Conservation (phyloP, 2,888 invertebrate genomes). For the Nomada hirtipes region DNA sequence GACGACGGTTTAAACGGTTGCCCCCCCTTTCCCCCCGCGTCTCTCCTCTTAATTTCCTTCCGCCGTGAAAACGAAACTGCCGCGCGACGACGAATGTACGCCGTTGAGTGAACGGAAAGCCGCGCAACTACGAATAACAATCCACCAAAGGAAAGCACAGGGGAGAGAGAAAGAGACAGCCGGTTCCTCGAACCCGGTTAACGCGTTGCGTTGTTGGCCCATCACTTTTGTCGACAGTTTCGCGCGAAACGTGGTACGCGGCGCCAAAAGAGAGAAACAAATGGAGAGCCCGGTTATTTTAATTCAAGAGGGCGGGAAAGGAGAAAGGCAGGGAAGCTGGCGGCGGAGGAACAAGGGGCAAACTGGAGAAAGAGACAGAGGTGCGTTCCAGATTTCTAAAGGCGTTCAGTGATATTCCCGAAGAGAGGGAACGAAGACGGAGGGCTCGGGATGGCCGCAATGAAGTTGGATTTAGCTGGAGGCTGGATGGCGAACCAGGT, state of each 20-base stretch:
- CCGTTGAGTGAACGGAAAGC: conserved; percentile 18
- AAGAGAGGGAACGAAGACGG: conserved; percentile 68
- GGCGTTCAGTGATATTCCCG: conserved; percentile 76
- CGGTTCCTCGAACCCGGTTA: conserved; percentile 57
- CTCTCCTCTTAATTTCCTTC: conserved; percentile 34
- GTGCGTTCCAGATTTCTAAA: conserved; percentile 73
- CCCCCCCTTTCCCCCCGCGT: background rate
- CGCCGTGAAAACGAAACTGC: conserved; percentile 34
- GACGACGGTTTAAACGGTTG: conserved; percentile 38
- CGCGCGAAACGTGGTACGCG: background rate
- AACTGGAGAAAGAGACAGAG: conserved; percentile 13
- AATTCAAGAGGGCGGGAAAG: conserved; percentile 21
- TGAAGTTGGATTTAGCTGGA: conserved; percentile 76
- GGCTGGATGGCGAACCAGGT: conserved; percentile 72
- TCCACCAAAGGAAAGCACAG: background rate
- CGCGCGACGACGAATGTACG: conserved; percentile 21
- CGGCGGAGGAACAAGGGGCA: conserved; percentile 6
- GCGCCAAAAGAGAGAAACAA: background rate
- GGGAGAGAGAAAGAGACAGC: background rate
- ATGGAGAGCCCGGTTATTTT: conserved; percentile 33
- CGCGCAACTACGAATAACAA: conserved; percentile 7
- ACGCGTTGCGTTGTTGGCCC: conserved; percentile 26
- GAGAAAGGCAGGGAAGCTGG: background rate
- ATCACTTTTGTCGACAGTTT: conserved; percentile 21
- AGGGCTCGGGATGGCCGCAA: conserved; percentile 72